These are phyloP conservation scores for Poeciliopsis retropinna DNA, from an alignment of 2,113 vertebrate genomes.

Conservation along the genomic window DNA sequence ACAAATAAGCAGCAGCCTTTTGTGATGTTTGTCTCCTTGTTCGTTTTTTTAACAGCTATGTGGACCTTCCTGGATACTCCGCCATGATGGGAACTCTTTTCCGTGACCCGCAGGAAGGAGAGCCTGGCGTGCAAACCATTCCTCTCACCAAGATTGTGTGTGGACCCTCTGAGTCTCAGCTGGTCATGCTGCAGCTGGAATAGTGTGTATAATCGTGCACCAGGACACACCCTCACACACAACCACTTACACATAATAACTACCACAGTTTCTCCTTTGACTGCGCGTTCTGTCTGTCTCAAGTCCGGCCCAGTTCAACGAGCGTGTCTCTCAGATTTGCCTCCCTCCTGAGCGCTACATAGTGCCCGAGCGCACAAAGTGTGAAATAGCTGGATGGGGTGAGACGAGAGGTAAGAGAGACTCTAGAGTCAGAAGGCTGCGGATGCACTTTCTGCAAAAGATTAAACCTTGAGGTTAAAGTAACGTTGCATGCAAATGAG, in stretches of 20 bases:
- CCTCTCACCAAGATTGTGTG: conserved; percentile 86
- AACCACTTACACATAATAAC: conserved; percentile 3
- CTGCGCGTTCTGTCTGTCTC: conserved; percentile 28
- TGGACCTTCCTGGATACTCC: conserved; percentile 86
- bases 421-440: conserved; percentile 2
- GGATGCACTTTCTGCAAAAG: not conserved
- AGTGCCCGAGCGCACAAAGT: conserved; percentile 83
- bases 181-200: conserved; percentile 92
- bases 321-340: conserved; percentile 91
- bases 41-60: conserved; percentile 76
- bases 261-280: conserved; percentile 1
- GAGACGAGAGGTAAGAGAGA: conserved; percentile 87
- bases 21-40: not conserved
- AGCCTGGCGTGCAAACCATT: conserved; percentile 85
- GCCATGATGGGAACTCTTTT: conserved; percentile 90
- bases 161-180: conserved; percentile 89
- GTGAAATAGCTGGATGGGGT: conserved; percentile 96
- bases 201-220: conserved; percentile 70
- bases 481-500: conserved; percentile 42
- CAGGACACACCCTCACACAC: not conserved
- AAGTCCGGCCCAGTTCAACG: conserved; percentile 86
- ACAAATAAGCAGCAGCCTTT: not conserved
- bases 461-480: conserved; percentile 17
- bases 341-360: conserved; percentile 90
- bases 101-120: conserved; percentile 82